Evolutionary conservation across 2,797 vertebrate genomes (phyloP).

Genomic region (Moxostoma hubbsi): DNA sequence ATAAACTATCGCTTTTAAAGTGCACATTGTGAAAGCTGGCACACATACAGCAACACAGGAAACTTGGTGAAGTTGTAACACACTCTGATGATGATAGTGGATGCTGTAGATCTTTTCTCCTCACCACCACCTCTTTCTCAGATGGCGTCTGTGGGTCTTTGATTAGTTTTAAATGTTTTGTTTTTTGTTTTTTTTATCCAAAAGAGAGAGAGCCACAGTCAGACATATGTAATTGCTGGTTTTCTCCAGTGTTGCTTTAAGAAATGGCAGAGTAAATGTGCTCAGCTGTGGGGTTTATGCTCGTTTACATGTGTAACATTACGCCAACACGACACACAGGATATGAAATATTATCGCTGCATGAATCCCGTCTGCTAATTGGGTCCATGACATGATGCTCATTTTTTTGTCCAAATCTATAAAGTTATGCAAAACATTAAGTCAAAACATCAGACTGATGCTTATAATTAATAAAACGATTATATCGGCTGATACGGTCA

Average conservation of each 20-base stretch:
- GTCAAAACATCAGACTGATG: too few relatives aligned
- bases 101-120: slow-evolving; percentile 17
- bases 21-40: not conserved
- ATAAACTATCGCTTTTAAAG: too few relatives aligned
- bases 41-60: slow-evolving; percentile 41
- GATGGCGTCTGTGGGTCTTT: slow-evolving; percentile 33
- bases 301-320: not conserved
- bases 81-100: slow-evolving; percentile 12
- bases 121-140: slow-evolving; percentile 44
- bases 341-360: too few relatives aligned
- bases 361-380: too few relatives aligned
- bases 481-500: too few relatives aligned
- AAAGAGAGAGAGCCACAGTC: not conserved
- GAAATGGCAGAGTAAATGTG: not conserved
- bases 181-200: not conserved
- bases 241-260: not conserved
- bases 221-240: not conserved
- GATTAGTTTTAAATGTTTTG: not conserved
- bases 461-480: too few relatives aligned
- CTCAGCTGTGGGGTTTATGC: not conserved
- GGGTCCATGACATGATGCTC: too few relatives aligned
- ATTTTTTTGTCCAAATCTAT: too few relatives aligned
- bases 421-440: too few relatives aligned
- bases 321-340: too few relatives aligned
- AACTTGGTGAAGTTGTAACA: slow-evolving; percentile 50